phyloP scores from a whole-genome alignment of 2,113 vertebrate species.

The Semnopithecus entellus region DNA sequence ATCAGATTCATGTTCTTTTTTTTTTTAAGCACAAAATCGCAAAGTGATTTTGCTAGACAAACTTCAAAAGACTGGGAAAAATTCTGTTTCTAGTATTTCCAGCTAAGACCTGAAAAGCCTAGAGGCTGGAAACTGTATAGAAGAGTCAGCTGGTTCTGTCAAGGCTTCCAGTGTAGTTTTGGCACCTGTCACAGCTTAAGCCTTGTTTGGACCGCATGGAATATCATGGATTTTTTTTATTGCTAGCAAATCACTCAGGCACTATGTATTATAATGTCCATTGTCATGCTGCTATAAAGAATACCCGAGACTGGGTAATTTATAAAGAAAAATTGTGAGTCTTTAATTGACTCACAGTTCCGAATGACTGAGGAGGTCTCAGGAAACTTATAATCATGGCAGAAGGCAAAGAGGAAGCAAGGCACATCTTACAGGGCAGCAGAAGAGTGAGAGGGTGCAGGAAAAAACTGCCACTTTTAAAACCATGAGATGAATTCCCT shows the following conservation, averaged over 20 bases:
- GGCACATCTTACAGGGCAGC: too few species aligned
- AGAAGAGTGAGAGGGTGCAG: too few species aligned
- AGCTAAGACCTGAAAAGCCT: slow-evolving; percentile 25
- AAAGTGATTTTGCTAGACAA: slow-evolving; percentile 32
- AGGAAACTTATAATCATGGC: too few species aligned
- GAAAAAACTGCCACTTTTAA: too few species aligned
- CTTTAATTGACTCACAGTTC: too few species aligned
- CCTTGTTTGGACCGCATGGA: not conserved
- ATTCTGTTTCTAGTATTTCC: slow-evolving; percentile 42
- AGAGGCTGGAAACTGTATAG: not conserved
- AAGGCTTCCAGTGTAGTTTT: slow-evolving; percentile 22
- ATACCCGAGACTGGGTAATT: too few species aligned
- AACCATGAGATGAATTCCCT: too few species aligned
- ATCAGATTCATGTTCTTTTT: not conserved
- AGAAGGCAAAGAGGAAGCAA: too few species aligned
- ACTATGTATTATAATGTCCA: not conserved
- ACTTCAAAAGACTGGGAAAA: slow-evolving; percentile 19
- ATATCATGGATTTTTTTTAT: not conserved
- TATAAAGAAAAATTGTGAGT: too few species aligned
- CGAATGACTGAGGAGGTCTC: too few species aligned
- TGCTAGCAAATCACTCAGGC: not conserved
- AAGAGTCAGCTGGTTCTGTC: slow-evolving; percentile 23
- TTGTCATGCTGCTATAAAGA: too few species aligned
- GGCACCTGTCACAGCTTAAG: slow-evolving; percentile 28
- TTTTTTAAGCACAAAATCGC: not conserved